Evolutionary conservation across 2,888 invertebrate genomes (phyloP), one percentile per base, ranked within the genome.

Genomic region (Machimus atricapillus): DNA sequence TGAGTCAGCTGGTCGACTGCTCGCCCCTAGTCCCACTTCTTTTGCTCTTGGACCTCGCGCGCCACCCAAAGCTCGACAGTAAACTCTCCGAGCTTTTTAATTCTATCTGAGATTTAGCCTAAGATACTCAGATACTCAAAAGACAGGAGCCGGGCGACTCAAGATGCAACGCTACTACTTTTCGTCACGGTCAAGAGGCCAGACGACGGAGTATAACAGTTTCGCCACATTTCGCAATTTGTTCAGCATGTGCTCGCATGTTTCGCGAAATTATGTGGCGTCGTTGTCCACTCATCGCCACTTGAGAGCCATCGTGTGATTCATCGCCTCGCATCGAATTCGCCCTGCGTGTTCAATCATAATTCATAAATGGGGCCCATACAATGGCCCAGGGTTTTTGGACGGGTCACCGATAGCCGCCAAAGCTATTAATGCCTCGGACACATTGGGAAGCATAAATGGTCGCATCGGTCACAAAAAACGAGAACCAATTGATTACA

Each of bases 211-310:
- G 66, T 31, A 81, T 81, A 81, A 81, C 81, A 81, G 81, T 81
- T 81, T 81, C 81, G n/a, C 16, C 12, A 81, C 23, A 56, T 81
- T 81, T 81, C 34, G 81, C 56, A 81, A 81, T 81, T n/a, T 81
- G 34, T 58, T 52, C 16, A 56, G 31, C 81, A 81, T 56, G 56
- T 56, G 52, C 56, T 16, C 31, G 52, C 81, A 56, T 56, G 81
- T 37, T 23, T 56, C 2, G 56, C 23, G 8, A 34, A 81, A 81
- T 79, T 43, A 3, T 27, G 27, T 31, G 16, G 79, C 46, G 46
- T 43, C 43, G 46, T 52, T 79, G 79, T 27, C 27, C 37, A 34
- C 37, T 74, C 34, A 27, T 31, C 34, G 27, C 34, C 16, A 31
- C 73, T 31, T 31, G 73, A 74, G 34, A 46, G 43, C 43, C 14